phyloP scores from a whole-genome alignment of 2,888 invertebrate genomes.

The Erebia ligea region DNA sequence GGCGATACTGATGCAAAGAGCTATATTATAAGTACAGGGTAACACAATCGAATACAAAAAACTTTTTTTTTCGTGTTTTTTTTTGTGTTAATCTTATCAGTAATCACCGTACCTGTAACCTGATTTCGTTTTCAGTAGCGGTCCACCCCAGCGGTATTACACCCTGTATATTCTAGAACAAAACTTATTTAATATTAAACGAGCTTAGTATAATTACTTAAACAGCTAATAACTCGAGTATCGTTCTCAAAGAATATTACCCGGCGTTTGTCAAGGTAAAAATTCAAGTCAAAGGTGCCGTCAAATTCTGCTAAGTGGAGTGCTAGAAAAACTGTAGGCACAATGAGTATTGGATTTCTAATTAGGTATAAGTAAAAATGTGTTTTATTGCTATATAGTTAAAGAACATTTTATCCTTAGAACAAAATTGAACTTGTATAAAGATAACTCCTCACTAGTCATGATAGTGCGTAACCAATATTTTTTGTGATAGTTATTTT shows the following conservation, averaged over 20 bases:
- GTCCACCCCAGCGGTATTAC: no score
- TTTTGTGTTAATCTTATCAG: no score
- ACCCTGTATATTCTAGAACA: not conserved
- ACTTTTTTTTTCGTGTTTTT: no score
- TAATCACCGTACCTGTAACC: no score
- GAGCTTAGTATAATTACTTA: not conserved
- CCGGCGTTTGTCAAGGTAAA: conserved; percentile 49
- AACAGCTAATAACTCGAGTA: not conserved
- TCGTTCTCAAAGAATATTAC: conserved; percentile 58
- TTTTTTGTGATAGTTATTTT: not conserved
- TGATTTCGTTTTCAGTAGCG: no score
- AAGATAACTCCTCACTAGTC: not conserved
- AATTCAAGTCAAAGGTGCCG: conserved; percentile 20
- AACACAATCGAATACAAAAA: no score
- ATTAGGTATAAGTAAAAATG: not conserved
- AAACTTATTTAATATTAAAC: not conserved
- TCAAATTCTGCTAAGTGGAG: conserved; percentile 30
- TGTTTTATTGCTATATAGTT: not conserved
- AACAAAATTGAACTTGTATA: not conserved
- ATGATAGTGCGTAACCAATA: not conserved
- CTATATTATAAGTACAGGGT: no score
- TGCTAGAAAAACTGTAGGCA: conserved; percentile 22
- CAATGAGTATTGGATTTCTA: conserved; percentile 13
- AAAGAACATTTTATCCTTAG: not conserved
- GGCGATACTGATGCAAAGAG: no score